A percentile compares a stretch with the other conserved stretches of the same genome.
These are phyloP conservation scores for Mareca penelope DNA, from an alignment of 2,797 vertebrate genomes.

Conservation along the genomic window DNA sequence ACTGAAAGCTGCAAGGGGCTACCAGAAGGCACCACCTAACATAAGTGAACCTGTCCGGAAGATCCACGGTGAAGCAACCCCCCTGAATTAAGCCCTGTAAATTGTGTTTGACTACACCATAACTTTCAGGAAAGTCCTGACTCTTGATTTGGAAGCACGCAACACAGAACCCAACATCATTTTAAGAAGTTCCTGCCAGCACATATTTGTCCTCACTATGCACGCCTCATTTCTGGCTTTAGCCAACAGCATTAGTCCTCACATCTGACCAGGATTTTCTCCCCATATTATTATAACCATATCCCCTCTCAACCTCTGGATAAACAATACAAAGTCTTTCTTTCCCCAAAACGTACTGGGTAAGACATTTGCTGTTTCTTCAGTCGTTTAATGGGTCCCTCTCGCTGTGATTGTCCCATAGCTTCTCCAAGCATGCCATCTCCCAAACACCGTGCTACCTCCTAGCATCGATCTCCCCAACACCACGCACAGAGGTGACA, in stretches of 20 bases:
- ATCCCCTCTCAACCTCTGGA: background rate
- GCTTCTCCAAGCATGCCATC: background rate
- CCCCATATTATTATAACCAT: background rate
- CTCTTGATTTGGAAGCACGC: background rate
- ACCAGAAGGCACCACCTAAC: background rate
- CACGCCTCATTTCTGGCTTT: background rate
- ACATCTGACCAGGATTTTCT: background rate
- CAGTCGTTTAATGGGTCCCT: background rate
- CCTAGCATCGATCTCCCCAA: background rate
- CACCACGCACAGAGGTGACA: background rate
- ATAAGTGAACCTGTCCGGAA: background rate
- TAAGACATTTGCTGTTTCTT: background rate
- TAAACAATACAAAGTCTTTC: background rate
- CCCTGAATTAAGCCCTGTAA: background rate
- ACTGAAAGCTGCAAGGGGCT: background rate
- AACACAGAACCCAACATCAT: background rate
- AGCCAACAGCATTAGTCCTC: background rate
- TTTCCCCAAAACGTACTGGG: background rate
- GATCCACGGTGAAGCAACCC: background rate
- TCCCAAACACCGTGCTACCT: background rate
- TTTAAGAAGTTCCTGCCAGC: background rate
- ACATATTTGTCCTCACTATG: background rate
- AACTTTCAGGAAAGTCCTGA: background rate
- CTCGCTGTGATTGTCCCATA: background rate
- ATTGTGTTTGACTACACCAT: fast-evolving